A percentile compares a stretch with the other conserved stretches of the same genome.
phyloP scores from a whole-genome alignment of 2,888 invertebrate genomes.

The Torymus tubicola region DNA sequence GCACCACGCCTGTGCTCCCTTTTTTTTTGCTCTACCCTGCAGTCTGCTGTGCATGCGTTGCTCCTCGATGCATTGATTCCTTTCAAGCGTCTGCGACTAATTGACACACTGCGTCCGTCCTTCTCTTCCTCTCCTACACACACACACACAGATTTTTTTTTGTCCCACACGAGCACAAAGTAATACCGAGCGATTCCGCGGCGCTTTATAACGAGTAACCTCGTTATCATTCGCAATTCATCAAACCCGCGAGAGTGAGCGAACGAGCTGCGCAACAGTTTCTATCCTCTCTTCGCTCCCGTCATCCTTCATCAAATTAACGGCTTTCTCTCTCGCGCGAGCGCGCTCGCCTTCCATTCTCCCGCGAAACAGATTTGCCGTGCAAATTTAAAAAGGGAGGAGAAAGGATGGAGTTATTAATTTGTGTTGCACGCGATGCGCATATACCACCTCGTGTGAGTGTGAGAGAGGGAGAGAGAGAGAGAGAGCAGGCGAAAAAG shows the following conservation, averaged over 20 bases:
- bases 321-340: slow-evolving; percentile 12
- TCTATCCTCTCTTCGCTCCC: not conserved
- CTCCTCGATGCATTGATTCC: slow-evolving; percentile 31
- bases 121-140: slow-evolving; percentile 22
- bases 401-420: slow-evolving; percentile 15
- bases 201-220: slow-evolving; percentile 48
- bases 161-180: slow-evolving; percentile 6
- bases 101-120: slow-evolving; percentile 22
- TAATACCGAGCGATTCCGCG: slow-evolving; percentile 33
- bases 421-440: not conserved
- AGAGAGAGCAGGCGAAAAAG: slow-evolving; percentile 1
- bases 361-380: slow-evolving; percentile 24
- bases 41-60: not conserved
- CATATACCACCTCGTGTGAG: no score
- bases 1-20: no score
- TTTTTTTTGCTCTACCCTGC: no score
- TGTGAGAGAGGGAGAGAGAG: no score
- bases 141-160: not conserved
- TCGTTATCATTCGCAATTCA: slow-evolving; percentile 52
- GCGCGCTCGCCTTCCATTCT: slow-evolving; percentile 10
- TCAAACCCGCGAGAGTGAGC: slow-evolving; percentile 26
- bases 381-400: slow-evolving; percentile 10
- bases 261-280: slow-evolving; percentile 27
- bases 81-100: slow-evolving; percentile 24
- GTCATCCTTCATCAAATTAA: slow-evolving; percentile 39